Conservation (phyloP, 2,888 invertebrate species). For the Drosophila prostipennis region DNA sequence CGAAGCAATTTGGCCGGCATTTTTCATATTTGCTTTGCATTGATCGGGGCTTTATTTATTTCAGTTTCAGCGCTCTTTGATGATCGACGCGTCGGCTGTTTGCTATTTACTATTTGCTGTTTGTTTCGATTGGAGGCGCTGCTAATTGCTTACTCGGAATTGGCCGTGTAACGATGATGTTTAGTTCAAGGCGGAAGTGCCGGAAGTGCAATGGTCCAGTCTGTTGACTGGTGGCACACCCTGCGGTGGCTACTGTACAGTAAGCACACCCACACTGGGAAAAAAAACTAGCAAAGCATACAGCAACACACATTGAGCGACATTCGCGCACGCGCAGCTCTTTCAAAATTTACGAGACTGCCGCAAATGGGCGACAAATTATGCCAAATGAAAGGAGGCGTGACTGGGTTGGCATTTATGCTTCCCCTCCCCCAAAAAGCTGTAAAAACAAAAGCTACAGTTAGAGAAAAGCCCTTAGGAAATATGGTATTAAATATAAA, state of each 20-base stretch:
- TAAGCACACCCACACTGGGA: neutral
- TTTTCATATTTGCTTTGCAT: conserved; percentile 75
- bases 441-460: conserved; percentile 55
- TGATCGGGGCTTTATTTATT: conserved; percentile 66
- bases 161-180: conserved; percentile 47
- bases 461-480: conserved; percentile 1
- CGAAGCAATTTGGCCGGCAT: conserved; percentile 70
- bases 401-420: conserved; percentile 72
- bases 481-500: neutral
- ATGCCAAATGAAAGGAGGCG: conserved; percentile 75
- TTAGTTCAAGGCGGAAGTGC: conserved; percentile 47
- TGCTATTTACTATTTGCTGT: too few species aligned
- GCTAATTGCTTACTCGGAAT: conserved; percentile 66
- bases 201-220: conserved; percentile 46
- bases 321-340: conserved; percentile 72
- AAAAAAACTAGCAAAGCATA: neutral
- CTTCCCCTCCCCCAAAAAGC: conserved; percentile 32
- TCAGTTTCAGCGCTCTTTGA: conserved; percentile 38
- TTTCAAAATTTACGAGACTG: conserved; percentile 62
- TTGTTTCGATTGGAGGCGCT: conserved; percentile 46
- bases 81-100: conserved; percentile 27
- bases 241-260: conserved; percentile 8
- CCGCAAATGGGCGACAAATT: conserved; percentile 76
- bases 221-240: conserved; percentile 12
- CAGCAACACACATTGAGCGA: conserved; percentile 16